A percentile compares a stretch with the other conserved stretches of the same genome.
phyloP scores from a whole-genome alignment of 2,797 vertebrate species.

The Anguilla marmorata region DNA sequence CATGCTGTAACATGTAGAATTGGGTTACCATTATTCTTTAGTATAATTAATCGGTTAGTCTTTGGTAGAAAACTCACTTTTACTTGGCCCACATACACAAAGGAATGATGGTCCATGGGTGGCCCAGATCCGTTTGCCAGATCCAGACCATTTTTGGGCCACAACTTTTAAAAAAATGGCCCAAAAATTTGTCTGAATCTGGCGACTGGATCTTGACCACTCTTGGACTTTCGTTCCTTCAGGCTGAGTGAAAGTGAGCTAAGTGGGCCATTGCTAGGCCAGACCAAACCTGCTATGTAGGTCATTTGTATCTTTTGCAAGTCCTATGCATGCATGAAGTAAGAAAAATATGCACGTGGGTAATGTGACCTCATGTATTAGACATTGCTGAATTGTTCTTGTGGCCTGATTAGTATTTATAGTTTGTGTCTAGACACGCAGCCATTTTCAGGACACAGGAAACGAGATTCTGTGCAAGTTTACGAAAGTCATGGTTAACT shows the following conservation, averaged over 20 bases:
- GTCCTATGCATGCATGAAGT: not conserved
- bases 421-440: not conserved
- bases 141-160: too few species aligned
- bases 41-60: not conserved
- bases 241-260: too few species aligned
- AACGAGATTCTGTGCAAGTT: not conserved
- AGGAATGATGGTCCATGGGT: too few species aligned
- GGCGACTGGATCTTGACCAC: too few species aligned
- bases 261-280: not conserved
- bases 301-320: not conserved
- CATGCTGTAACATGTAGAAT: not conserved
- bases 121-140: too few species aligned
- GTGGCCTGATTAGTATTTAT: not conserved
- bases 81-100: too few species aligned
- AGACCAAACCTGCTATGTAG: not conserved
- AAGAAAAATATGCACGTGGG: not conserved
- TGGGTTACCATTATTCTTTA: not conserved
- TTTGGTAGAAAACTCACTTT: not conserved
- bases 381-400: not conserved
- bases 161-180: too few species aligned
- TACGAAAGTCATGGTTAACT: not conserved
- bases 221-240: too few species aligned
- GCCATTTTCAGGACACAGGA: not conserved
- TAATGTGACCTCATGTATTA: not conserved
- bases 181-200: too few species aligned